phyloP scores from a whole-genome alignment of 1,140 invertebrate species.

The Maconellicoccus hirsutus region DNA sequence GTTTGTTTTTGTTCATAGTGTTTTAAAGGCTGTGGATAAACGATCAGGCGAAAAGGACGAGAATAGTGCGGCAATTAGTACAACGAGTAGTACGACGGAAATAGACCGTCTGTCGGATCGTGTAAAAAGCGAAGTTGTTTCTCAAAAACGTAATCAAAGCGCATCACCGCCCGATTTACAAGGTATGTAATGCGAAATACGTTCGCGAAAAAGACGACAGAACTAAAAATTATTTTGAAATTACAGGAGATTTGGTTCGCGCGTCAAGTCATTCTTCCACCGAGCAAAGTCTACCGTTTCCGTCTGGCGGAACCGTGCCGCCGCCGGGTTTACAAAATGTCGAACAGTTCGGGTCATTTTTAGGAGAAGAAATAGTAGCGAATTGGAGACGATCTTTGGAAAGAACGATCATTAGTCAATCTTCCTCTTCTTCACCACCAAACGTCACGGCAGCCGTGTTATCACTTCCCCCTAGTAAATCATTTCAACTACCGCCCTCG shows the following conservation, averaged over 20 bases:
- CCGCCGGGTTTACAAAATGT: conserved; percentile 50
- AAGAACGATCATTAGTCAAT: conserved; percentile 40
- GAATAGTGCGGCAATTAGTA: background rate
- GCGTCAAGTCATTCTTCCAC: conserved; percentile 36
- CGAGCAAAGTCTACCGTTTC: conserved; percentile 17
- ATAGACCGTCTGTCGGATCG: background rate
- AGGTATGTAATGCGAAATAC: background rate
- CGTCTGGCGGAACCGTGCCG: conserved; percentile 24
- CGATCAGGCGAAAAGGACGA: background rate
- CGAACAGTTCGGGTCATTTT: conserved; percentile 53
- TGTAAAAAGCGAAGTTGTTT: conserved; percentile 5
- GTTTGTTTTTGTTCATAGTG: background rate
- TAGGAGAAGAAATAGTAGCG: conserved; percentile 64
- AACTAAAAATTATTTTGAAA: too few relatives aligned
- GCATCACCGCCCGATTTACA: background rate
- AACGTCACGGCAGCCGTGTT: conserved; percentile 10
- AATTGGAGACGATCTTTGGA: conserved; percentile 62
- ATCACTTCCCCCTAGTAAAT: conserved; percentile 16
- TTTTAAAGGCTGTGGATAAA: conserved; percentile 12
- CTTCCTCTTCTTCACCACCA: background rate
- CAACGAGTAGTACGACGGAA: background rate
- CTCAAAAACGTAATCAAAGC: conserved; percentile 16
- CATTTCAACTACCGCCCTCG: conserved; percentile 35
- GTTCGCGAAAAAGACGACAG: too few relatives aligned
- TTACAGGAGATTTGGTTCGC: background rate